These are phyloP conservation scores for Euwallacea similis DNA, from an alignment of 1,140 invertebrate species.

Conservation along the genomic window DNA sequence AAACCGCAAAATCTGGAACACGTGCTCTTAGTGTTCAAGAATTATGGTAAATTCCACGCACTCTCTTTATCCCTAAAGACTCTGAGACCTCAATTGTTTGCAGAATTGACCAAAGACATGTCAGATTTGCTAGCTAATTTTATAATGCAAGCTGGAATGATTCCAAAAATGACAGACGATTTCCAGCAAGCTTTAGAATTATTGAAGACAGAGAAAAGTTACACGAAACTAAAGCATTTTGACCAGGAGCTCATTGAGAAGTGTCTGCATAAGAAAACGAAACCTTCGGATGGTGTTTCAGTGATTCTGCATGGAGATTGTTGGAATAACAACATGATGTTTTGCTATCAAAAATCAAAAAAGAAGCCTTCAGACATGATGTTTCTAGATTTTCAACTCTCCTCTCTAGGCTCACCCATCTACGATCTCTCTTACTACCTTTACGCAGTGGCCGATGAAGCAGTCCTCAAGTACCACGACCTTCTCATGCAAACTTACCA, in stretches of 20 bases:
- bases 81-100: constrained; percentile 50
- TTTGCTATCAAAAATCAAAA: constrained; percentile 52
- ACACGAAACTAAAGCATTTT: constrained; percentile 25
- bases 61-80: constrained; percentile 57
- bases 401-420: constrained; percentile 60
- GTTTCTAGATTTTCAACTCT: constrained; percentile 62
- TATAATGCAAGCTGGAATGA: constrained; percentile 26
- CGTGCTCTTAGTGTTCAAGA: constrained; percentile 54
- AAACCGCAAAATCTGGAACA: constrained; percentile 55
- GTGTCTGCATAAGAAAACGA: constrained; percentile 21
- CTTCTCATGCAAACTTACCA: constrained; percentile 61
- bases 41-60: constrained; percentile 60
- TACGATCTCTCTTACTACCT: constrained; percentile 63
- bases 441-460: constrained; percentile 58
- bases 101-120: constrained; percentile 42
- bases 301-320: constrained; percentile 60
- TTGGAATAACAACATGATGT: constrained; percentile 62
- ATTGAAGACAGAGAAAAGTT: constrained; percentile 16
- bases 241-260: constrained; percentile 32
- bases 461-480: constrained; percentile 55
- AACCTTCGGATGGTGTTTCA: constrained; percentile 30
- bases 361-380: constrained; percentile 39
- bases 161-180: constrained; percentile 1
- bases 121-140: constrained; percentile 43
- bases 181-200: constrained; percentile 28